These are phyloP conservation scores for Tonatia bakeri DNA, from an alignment of 2,113 vertebrate genomes.

Conservation along the genomic window DNA sequence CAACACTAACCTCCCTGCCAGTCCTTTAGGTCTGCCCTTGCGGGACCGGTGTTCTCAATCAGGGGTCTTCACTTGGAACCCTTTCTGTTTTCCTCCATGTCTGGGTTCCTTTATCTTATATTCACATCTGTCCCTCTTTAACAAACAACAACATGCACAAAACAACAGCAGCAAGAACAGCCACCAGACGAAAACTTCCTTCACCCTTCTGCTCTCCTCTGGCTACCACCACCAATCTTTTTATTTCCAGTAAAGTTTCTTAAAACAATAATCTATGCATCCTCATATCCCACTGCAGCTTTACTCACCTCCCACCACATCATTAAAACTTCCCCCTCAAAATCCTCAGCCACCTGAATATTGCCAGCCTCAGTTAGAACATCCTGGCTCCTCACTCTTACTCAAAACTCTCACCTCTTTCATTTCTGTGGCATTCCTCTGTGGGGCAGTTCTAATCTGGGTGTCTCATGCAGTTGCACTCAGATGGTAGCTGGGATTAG, in stretches of 20 bases:
- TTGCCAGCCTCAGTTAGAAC: not conserved
- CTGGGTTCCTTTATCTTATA: not conserved
- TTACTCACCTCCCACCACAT: not conserved
- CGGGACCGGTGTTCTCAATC: not conserved
- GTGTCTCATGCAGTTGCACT: not conserved
- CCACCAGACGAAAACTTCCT: not conserved
- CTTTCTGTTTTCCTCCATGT: not conserved
- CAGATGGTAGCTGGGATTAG: not conserved
- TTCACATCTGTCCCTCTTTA: not conserved
- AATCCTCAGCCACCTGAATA: not conserved
- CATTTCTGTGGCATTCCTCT: not conserved
- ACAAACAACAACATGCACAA: not conserved
- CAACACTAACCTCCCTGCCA: not conserved
- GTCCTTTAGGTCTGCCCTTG: not conserved
- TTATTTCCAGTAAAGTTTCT: not conserved
- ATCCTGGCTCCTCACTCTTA: not conserved
- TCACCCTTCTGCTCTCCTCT: not conserved
- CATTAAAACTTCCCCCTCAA: not conserved
- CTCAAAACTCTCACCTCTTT: not conserved
- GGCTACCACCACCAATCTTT: not conserved
- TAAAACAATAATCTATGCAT: not conserved
- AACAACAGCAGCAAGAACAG: not conserved
- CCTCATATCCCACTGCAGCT: not conserved
- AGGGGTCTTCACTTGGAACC: not conserved
- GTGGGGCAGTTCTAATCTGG: not conserved